These are phyloP conservation scores for Alloplasta piceator DNA, from an alignment of 2,888 invertebrate species.

Conservation along the genomic window DNA sequence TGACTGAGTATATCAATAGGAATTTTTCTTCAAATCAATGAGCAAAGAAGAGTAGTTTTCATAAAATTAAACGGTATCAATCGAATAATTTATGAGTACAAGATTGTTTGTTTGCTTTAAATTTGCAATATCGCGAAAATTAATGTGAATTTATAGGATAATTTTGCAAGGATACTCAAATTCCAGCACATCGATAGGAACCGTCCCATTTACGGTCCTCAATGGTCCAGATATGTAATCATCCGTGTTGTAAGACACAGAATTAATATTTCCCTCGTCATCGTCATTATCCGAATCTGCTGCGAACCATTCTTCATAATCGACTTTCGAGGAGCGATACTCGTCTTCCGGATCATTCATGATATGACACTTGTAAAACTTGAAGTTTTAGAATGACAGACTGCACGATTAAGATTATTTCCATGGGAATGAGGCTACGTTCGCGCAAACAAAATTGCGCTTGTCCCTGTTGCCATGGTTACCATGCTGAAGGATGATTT, in stretches of 20 bases:
- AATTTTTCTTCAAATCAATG: conserved; percentile 5
- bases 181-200: conserved; percentile 86
- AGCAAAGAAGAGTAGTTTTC: no score
- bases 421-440: background rate
- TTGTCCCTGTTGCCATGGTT: conserved; percentile 51
- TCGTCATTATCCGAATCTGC: conserved; percentile 54
- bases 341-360: conserved; percentile 45
- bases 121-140: background rate
- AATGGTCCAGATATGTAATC: conserved; percentile 86
- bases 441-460: background rate
- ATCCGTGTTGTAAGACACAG: conserved; percentile 79
- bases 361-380: background rate
- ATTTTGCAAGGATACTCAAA: conserved; percentile 87
- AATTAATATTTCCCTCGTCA: conserved; percentile 32
- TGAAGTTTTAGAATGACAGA: background rate
- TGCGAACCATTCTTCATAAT: conserved; percentile 58
- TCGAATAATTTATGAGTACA: no score
- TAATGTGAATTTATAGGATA: background rate
- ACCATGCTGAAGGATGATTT: conserved; percentile 15
- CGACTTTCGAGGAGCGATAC: conserved; percentile 27
- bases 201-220: conserved; percentile 84
- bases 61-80: no score
- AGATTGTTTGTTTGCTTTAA: conserved; percentile 12
- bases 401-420: background rate
- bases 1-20: conserved; percentile 84